Evolutionary conservation across 2,888 invertebrate species (phyloP).

Genomic region (Listrodromus nycthemerus): DNA sequence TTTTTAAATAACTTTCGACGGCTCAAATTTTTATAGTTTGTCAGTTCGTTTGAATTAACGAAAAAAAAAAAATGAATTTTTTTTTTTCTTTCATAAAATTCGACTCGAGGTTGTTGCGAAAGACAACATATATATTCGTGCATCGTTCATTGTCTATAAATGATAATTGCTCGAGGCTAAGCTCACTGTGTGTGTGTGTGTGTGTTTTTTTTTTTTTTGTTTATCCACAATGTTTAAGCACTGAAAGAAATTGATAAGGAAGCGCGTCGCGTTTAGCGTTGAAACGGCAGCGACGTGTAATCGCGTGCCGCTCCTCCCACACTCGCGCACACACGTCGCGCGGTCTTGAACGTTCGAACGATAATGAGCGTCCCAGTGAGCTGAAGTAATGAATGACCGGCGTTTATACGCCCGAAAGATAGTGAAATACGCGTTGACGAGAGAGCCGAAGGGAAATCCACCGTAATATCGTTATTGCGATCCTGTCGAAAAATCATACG

Average conservation of each 20-base stretch:
- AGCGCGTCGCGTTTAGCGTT: constrained; percentile 20
- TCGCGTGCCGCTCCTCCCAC: constrained; percentile 25
- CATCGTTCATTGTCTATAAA: background rate
- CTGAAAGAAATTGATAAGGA: constrained; percentile 48
- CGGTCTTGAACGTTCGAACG: constrained; percentile 15
- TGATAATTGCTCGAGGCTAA: background rate
- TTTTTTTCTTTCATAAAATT: too few species aligned
- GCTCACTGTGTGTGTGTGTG: background rate
- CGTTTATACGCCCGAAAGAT: background rate
- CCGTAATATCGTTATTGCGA: too few species aligned
- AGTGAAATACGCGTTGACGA: background rate
- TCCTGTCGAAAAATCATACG: too few species aligned
- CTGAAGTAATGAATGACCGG: background rate
- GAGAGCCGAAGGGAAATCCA: background rate
- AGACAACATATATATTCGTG: too few species aligned
- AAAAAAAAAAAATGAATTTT: too few species aligned
- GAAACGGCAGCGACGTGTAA: constrained; percentile 27
- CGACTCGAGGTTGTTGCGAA: too few species aligned
- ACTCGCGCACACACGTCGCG: background rate
- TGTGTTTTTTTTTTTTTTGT: too few species aligned
- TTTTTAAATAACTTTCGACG: background rate
- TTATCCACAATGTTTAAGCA: background rate
- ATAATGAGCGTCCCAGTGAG: constrained; percentile 4
- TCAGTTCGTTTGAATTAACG: too few species aligned
- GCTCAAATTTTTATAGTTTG: too few species aligned